These are phyloP conservation scores for Emys orbicularis DNA, from an alignment of 2,797 vertebrate genomes.

Conservation along the genomic window DNA sequence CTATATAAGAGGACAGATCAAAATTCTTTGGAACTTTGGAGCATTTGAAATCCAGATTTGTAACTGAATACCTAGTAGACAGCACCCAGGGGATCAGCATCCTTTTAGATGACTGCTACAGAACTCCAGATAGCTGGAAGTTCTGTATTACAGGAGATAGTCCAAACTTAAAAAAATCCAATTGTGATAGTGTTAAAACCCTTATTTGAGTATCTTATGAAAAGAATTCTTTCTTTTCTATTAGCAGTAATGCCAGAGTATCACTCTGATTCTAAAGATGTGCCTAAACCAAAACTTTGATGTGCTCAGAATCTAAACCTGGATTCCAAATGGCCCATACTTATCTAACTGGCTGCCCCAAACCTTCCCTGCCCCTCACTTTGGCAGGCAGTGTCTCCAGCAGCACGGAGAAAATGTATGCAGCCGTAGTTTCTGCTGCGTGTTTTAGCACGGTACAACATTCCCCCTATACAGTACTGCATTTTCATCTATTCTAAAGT, in stretches of 20 bases:
- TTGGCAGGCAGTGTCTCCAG: not conserved
- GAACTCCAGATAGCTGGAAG: not conserved
- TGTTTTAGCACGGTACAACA: not conserved
- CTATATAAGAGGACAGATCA: not conserved
- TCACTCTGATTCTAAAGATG: not conserved
- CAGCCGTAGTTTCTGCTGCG: not conserved
- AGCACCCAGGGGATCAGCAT: not conserved
- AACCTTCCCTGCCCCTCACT: not conserved
- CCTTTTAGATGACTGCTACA: not conserved
- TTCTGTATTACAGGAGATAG: not conserved
- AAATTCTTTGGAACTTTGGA: not conserved
- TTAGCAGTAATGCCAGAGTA: not conserved
- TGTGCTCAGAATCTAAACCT: not conserved
- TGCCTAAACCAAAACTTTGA: slow-evolving; percentile 15
- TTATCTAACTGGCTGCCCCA: not conserved
- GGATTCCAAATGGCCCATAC: not conserved
- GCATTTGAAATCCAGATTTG: not conserved
- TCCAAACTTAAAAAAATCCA: not conserved
- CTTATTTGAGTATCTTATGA: not conserved
- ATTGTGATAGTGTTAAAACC: not conserved
- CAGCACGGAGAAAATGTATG: not conserved
- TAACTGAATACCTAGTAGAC: not conserved
- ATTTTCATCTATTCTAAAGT: not conserved
- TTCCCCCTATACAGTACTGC: not conserved
- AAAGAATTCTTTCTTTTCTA: not conserved